Percentiles rank a stretch among this genome's conserved stretches.
phyloP scores from a whole-genome alignment of 2,113 vertebrate genomes.

The Silurus meridionalis region DNA sequence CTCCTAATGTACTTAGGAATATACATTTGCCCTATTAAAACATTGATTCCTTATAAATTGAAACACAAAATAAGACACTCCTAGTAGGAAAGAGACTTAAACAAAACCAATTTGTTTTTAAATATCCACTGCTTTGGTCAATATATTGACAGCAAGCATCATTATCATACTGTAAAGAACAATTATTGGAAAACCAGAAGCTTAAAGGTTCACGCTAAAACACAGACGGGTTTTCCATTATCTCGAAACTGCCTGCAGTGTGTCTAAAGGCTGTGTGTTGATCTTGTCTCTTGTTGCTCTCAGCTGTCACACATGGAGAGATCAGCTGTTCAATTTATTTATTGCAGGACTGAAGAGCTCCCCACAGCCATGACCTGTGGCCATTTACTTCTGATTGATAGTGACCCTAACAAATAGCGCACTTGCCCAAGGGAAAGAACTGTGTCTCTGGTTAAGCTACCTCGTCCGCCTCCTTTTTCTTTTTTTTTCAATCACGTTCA shows the following conservation, averaged over 20 bases:
- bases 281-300: slow-evolving; percentile 40
- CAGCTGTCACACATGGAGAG: slow-evolving; percentile 27
- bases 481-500: neutral
- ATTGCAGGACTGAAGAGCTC: slow-evolving; percentile 43
- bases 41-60: neutral
- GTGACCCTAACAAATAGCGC: slow-evolving; percentile 53
- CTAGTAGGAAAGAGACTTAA: neutral
- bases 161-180: neutral
- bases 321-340: slow-evolving; percentile 53
- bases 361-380: slow-evolving; percentile 48
- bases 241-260: neutral
- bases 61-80: neutral
- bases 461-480: neutral
- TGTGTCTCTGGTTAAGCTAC: slow-evolving; percentile 32
- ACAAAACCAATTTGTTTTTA: neutral
- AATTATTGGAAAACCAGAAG: neutral
- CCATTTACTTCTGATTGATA: slow-evolving; percentile 56
- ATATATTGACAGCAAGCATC: neutral
- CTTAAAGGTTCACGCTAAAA: slow-evolving; percentile 4
- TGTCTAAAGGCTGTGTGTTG: slow-evolving; percentile 28
- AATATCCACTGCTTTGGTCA: neutral
- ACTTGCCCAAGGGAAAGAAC: slow-evolving; percentile 47
- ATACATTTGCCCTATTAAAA: neutral
- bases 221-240: slow-evolving; percentile 13
- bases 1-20: neutral